A percentile compares a stretch with the other conserved stretches of the same genome.
These are phyloP conservation scores for Koerneria pararmatus DNA, from an alignment of 2,888 invertebrate species.

Conservation along the genomic window DNA sequence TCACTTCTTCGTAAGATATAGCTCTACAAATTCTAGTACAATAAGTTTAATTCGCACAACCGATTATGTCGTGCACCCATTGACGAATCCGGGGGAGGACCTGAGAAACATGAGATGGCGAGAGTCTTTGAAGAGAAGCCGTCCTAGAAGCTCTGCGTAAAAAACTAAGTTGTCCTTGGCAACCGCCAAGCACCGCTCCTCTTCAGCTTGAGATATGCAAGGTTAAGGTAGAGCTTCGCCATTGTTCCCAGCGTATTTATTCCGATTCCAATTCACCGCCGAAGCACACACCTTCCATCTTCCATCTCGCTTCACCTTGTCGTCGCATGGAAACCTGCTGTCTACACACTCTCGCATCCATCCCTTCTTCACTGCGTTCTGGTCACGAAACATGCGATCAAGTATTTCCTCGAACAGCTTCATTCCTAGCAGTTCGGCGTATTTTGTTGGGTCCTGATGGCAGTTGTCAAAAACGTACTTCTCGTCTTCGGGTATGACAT, in stretches of 20 bases:
- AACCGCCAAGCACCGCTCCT: constrained; percentile 35
- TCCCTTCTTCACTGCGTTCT: constrained; percentile 38
- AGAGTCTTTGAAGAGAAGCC: constrained; percentile 34
- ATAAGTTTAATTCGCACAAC: too few species aligned
- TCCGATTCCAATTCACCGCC: constrained; percentile 38
- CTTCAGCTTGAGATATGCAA: constrained; percentile 34
- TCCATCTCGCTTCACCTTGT: constrained; percentile 34
- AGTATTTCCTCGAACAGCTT: constrained; percentile 33
- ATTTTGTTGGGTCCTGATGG: constrained; percentile 37
- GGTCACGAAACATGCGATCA: constrained; percentile 39
- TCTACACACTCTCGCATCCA: constrained; percentile 43
- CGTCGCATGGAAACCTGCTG: constrained; percentile 34
- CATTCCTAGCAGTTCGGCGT: constrained; percentile 40
- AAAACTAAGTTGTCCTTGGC: constrained; percentile 29
- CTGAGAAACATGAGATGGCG: constrained; percentile 39
- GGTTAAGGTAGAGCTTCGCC: constrained; percentile 38
- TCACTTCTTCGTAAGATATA: too few species aligned
- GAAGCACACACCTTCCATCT: constrained; percentile 42
- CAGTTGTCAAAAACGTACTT: constrained; percentile 32
- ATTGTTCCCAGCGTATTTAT: too few species aligned
- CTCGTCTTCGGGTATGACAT: constrained; percentile 33
- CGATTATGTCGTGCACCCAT: constrained; percentile 42
- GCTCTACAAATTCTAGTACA: too few species aligned
- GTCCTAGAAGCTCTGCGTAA: constrained; percentile 38
- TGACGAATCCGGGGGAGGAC: constrained; percentile 40